Evolutionary conservation across 2,797 vertebrate species (phyloP).

Genomic region (Lemur catta): DNA sequence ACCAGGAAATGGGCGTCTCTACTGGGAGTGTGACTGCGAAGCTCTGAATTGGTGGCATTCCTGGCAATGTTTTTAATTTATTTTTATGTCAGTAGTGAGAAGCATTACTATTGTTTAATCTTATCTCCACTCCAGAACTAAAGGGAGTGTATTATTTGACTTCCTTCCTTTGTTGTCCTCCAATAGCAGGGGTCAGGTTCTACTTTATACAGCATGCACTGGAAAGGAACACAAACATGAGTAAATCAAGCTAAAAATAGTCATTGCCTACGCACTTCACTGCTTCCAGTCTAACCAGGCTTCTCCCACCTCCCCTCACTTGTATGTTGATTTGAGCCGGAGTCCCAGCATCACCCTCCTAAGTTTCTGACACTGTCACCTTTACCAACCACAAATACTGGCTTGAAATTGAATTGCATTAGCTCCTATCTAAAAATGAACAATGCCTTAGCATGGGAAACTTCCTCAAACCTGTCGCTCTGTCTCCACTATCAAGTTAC

Average conservation of each 20-base stretch:
- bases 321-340: background rate
- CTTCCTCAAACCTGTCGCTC: background rate
- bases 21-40: background rate
- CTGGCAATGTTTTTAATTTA: slow-evolving; percentile 48
- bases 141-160: slow-evolving; percentile 60
- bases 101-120: slow-evolving; percentile 66
- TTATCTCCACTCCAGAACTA: slow-evolving; percentile 61
- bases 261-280: background rate
- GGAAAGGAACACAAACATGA: slow-evolving; percentile 41
- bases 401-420: background rate
- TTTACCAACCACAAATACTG: background rate
- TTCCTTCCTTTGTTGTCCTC: slow-evolving; percentile 64
- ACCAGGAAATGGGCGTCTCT: slow-evolving; percentile 25
- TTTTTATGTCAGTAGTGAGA: slow-evolving; percentile 66
- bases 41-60: slow-evolving; percentile 55
- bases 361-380: background rate
- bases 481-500: background rate
- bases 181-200: slow-evolving; percentile 13
- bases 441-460: background rate
- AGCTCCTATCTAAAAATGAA: background rate
- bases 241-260: slow-evolving; percentile 60
- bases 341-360: no score
- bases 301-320: background rate
- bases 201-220: slow-evolving; percentile 11
- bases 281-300: background rate